Evolutionary conservation across 2,113 vertebrate species (phyloP), one percentile per base, ranked within the genome.

Genomic region (Platysteira castanea): DNA sequence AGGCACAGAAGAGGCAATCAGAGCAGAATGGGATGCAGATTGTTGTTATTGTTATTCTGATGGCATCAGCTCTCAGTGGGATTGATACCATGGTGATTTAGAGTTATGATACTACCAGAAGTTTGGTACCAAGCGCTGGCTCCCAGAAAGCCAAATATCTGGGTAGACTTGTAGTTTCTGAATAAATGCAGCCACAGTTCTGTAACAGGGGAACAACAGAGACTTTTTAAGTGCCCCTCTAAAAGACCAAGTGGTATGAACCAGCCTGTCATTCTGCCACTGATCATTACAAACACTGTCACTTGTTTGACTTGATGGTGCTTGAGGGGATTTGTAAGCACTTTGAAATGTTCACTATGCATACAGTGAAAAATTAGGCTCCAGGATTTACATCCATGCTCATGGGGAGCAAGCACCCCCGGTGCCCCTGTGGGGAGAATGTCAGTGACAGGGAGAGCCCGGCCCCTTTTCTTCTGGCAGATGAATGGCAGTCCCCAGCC

Each of bases 181-280:
- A 41, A 46, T 52, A 80, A 73, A 70, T 63, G 28, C 21, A 63
- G 63, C 41, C 42, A 39, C 42, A 63, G 42, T 44, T 77, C 42
- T 84, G 26, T 60, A 41, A 70, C 88, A 69, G 47, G 22, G 50
- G 35, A 79, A 13, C 33, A 90, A 16, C 13, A n/a, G 68, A 63
- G 60, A 24, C 70, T 83, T 94, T 84, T 77, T 39, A 74, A 61
- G 19, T 92, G 75, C 28, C 71, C 63, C 68, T 78, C 1, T 80
- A 56, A 74, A 95, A 88, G 93, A 86, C 64, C 49, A 74, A 94
- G 84, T 64, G 84, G 47, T 84, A 84, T 88, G 90, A 93, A 86
- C 82, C 60, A 83, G 68, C 63, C 56, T 96, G 79, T 93, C 92
- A 92, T 90, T 93, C 79, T 90, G 93, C 64, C 85, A 60, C 79